These are phyloP conservation scores for Amblyjoppa fuscipennis DNA, from an alignment of 2,888 invertebrate genomes.

Conservation along the genomic window DNA sequence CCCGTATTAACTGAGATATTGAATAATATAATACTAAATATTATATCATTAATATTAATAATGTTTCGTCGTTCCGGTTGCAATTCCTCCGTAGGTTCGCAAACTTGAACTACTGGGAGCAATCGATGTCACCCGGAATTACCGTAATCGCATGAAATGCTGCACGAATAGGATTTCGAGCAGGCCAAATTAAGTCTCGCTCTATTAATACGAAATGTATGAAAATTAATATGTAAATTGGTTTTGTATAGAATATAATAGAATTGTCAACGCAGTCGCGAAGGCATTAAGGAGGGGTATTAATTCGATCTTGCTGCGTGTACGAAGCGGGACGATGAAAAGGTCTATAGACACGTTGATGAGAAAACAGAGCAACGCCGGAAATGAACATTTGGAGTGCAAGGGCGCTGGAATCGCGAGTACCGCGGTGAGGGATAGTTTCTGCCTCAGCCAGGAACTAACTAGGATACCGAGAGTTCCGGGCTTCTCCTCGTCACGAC, in stretches of 20 bases:
- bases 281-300: neutral
- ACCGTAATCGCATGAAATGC: neutral
- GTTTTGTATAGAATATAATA: neutral
- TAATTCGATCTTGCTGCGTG: neutral
- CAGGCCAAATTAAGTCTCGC: neutral
- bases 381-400: slow-evolving; percentile 2
- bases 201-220: neutral
- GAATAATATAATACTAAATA: too few relatives aligned
- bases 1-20: too few relatives aligned
- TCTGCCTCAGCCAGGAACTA: neutral
- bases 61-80: too few relatives aligned
- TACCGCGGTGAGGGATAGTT: neutral
- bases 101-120: neutral
- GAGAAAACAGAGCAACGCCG: slow-evolving; percentile 8
- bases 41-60: too few relatives aligned
- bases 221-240: slow-evolving; percentile 11
- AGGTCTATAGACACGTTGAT: neutral
- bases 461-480: slow-evolving; percentile 14
- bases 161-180: neutral
- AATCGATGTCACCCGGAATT: neutral
- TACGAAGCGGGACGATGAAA: neutral
- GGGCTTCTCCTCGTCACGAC: neutral
- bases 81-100: neutral
- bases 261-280: neutral
- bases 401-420: neutral